Conservation (phyloP, 2,888 invertebrate genomes). For the Callyntrura sp. region DNA sequence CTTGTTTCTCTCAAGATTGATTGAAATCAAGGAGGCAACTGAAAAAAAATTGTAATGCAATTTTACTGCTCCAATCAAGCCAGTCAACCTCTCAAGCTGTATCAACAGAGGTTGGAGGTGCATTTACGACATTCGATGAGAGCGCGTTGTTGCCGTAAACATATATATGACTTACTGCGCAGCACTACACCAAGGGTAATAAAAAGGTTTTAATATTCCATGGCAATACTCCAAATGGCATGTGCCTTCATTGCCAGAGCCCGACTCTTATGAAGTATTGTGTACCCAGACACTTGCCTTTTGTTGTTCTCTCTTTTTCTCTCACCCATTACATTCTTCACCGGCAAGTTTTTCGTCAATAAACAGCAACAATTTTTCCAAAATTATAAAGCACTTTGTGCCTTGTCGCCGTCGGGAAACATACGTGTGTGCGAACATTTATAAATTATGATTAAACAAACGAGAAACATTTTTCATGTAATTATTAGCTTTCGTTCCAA, state of each 20-base stretch:
- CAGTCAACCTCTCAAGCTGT: constrained; percentile 4
- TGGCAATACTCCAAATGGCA: constrained; percentile 28
- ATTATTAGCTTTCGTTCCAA: background rate
- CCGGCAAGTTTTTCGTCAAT: background rate
- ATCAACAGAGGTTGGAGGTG: background rate
- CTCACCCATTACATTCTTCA: background rate
- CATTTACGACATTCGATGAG: constrained; percentile 19
- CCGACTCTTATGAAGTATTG: background rate
- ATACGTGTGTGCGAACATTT: background rate
- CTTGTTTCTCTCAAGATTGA: constrained; percentile 63
- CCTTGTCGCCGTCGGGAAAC: background rate
- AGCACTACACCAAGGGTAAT: background rate
- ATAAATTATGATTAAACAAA: constrained; percentile 7
- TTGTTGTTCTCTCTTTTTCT: background rate
- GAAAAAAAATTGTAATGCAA: constrained; percentile 67
- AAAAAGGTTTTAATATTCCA: constrained; percentile 45
- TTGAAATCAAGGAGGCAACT: constrained; percentile 73
- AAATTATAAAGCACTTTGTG: constrained; percentile 19
- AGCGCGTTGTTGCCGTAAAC: background rate
- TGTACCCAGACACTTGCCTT: background rate
- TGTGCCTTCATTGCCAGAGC: background rate
- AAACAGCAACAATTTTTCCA: constrained; percentile 20
- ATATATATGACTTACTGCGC: background rate
- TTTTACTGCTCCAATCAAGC: constrained; percentile 67
- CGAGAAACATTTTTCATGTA: background rate